A percentile compares a stretch with the other conserved stretches of the same genome.
These are phyloP conservation scores for Ormyrus thymus DNA, from an alignment of 2,888 invertebrate genomes.

Conservation along the genomic window DNA sequence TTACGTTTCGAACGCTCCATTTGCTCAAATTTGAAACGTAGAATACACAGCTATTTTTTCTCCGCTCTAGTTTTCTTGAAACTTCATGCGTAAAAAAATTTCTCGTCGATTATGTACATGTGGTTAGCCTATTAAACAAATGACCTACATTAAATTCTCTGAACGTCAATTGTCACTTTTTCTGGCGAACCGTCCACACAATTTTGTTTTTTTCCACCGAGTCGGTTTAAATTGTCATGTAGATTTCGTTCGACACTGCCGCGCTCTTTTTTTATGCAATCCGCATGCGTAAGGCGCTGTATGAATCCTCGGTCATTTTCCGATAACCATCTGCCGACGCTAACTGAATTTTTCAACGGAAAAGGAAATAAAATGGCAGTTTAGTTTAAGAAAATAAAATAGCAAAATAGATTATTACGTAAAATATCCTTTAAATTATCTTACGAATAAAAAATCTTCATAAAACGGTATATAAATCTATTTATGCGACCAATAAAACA, in stretches of 20 bases:
- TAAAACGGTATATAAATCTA: no score
- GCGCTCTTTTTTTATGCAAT: not conserved
- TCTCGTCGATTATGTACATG: not conserved
- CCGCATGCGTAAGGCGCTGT: not conserved
- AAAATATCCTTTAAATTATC: no score
- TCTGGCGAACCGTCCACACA: not conserved
- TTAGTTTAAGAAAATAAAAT: no score
- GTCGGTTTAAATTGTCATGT: slow-evolving; percentile 42
- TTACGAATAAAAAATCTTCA: no score
- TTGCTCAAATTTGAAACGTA: not conserved
- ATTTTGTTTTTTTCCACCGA: slow-evolving; percentile 25
- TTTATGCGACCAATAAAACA: no score
- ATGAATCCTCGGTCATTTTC: not conserved
- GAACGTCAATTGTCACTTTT: slow-evolving; percentile 28
- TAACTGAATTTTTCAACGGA: no score
- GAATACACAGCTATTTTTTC: no score
- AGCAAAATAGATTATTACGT: no score
- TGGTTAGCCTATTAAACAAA: slow-evolving; percentile 12
- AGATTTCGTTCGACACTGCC: slow-evolving; percentile 23
- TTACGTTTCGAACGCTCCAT: not conserved
- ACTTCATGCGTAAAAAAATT: not conserved
- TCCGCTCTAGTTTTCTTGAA: no score
- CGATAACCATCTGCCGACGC: no score
- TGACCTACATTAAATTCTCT: slow-evolving; percentile 30
- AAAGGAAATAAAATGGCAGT: no score